A percentile compares a stretch with the other conserved stretches of the same genome.
Conservation (phyloP, 2,113 vertebrate genomes). For the Eclectus roratus region DNA sequence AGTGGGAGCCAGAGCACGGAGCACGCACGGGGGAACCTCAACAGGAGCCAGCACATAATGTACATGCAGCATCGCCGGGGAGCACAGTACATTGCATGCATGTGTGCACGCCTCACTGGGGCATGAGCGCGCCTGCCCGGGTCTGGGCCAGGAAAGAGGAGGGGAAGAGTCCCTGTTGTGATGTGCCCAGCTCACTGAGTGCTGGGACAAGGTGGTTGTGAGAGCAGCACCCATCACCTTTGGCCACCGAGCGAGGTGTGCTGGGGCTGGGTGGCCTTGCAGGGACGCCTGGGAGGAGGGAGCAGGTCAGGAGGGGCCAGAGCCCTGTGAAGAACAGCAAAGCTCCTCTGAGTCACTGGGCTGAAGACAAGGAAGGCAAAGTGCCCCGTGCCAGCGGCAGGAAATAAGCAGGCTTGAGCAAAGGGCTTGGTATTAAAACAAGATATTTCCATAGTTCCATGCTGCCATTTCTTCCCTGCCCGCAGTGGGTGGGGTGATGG, state of each 20-base stretch:
- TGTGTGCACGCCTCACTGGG: neutral
- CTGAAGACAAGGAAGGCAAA: neutral
- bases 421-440: neutral
- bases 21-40: neutral
- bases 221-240: neutral
- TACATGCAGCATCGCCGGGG: neutral
- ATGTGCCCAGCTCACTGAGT: neutral
- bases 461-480: neutral
- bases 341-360: conserved; percentile 13
- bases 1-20: neutral
- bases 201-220: accelerated
- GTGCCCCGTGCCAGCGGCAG: neutral
- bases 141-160: neutral
- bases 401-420: neutral
- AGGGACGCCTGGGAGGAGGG: neutral
- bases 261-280: neutral
- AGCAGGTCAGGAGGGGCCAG: neutral
- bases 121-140: accelerated
- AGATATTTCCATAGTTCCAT: conserved; percentile 24
- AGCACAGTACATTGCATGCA: neutral
- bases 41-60: neutral
- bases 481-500: neutral
- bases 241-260: accelerated
- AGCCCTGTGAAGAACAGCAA: neutral
- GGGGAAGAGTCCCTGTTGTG: neutral